phyloP scores from a whole-genome alignment of 2,797 vertebrate species.

The Trichosurus vulpecula region DNA sequence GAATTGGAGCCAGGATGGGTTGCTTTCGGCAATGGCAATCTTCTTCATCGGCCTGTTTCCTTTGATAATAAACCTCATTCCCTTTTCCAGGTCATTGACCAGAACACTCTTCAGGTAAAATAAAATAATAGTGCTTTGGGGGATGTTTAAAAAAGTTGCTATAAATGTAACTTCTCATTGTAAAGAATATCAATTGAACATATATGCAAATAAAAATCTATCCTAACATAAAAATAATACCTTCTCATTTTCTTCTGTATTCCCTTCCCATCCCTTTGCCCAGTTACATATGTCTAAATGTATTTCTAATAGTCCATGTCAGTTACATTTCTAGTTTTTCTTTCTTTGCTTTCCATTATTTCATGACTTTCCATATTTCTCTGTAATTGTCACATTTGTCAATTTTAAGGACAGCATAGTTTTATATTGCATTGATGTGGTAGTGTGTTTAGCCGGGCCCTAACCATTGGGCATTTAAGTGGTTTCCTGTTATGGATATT shows the following conservation, averaged over 20 bases:
- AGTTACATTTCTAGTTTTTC: not conserved
- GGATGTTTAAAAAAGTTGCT: not conserved
- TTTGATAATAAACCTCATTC: conserved; percentile 98
- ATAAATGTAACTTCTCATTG: not conserved
- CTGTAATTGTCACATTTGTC: not conserved
- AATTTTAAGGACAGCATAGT: not conserved
- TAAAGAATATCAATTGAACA: not conserved
- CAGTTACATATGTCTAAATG: not conserved
- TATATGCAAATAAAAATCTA: not conserved
- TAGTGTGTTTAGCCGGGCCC: not conserved
- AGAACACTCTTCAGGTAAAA: conserved; percentile 96
- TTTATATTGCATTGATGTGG: not conserved
- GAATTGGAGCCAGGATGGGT: conserved; percentile 97
- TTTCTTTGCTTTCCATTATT: not conserved
- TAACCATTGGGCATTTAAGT: not conserved
- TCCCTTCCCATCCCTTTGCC: not conserved
- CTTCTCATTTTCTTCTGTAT: not conserved
- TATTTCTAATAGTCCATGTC: not conserved
- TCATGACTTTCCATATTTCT: not conserved
- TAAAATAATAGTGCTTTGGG: not conserved
- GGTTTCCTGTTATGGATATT: not conserved
- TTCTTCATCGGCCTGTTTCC: conserved; percentile 95
- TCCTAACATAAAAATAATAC: not conserved
- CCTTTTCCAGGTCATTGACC: conserved; percentile 97
- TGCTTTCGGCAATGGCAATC: conserved; percentile 90